phyloP scores from a whole-genome alignment of 2,797 vertebrate species.

The Neoniphon sammara region DNA sequence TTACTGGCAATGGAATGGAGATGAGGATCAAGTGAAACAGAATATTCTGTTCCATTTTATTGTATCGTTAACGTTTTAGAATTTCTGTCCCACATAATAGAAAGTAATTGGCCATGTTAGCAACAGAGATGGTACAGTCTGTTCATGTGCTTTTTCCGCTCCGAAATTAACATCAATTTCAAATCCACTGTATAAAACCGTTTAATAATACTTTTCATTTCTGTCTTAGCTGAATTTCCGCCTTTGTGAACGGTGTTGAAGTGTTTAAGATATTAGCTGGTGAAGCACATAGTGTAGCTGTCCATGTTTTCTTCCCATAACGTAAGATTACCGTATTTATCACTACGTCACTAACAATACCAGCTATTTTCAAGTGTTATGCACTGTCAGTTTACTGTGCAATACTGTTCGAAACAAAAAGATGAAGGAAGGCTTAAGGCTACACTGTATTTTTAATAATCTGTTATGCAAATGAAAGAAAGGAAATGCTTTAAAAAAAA shows the following conservation, averaged over 20 bases:
- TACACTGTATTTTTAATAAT: conserved; percentile 47
- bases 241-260: background rate
- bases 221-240: background rate
- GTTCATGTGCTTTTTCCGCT: background rate
- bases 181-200: background rate
- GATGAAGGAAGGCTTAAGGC: conserved; percentile 33
- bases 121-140: background rate
- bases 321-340: conserved; percentile 40
- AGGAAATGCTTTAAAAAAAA: conserved; percentile 42
- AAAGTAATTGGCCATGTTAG: background rate
- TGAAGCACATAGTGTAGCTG: conserved; percentile 15
- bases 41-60: background rate
- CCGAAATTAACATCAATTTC: conserved; percentile 1
- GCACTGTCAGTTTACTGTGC: conserved; percentile 53
- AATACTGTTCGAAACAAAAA: conserved; percentile 56
- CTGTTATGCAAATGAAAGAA: conserved; percentile 67
- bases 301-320: conserved; percentile 20
- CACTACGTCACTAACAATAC: conserved; percentile 29
- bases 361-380: conserved; percentile 39
- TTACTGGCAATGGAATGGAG: background rate
- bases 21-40: conserved; percentile 8
- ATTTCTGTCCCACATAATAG: background rate
- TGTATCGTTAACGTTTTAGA: background rate
- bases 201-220: background rate
- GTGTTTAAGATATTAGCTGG: conserved; percentile 22